phyloP scores from a whole-genome alignment of 2,113 vertebrate species.

The Phylloscopus trochiloides region DNA sequence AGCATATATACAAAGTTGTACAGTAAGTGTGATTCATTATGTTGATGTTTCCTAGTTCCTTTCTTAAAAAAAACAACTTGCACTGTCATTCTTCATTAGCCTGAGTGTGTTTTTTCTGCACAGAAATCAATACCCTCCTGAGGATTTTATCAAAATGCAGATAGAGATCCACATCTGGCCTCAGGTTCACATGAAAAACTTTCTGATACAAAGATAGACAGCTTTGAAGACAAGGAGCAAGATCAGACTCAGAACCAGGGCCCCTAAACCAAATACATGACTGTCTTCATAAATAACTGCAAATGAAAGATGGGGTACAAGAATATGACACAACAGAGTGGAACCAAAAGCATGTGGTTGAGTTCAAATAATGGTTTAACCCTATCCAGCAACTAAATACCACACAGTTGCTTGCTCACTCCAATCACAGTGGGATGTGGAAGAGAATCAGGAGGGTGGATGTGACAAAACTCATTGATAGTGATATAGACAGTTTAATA shows the following conservation, averaged over 20 bases:
- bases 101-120: background rate
- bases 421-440: background rate
- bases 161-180: background rate
- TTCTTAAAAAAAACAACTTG: background rate
- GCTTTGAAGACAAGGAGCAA: background rate
- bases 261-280: background rate
- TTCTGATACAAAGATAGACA: background rate
- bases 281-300: background rate
- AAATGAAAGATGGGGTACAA: background rate
- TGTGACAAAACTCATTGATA: background rate
- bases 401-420: accelerated
- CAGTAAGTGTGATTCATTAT: background rate
- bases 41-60: background rate
- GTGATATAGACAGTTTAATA: background rate
- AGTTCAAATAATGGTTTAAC: background rate
- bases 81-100: background rate
- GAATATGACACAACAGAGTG: background rate
- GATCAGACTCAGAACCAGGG: background rate
- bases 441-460: accelerated
- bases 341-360: background rate
- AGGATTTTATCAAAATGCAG: background rate
- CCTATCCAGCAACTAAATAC: background rate
- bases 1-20: background rate
- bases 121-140: background rate
- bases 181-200: background rate